Base-by-base conservation (phyloP, 2,888 invertebrate genomes). In the Ecliptopera silaceata region DNA sequence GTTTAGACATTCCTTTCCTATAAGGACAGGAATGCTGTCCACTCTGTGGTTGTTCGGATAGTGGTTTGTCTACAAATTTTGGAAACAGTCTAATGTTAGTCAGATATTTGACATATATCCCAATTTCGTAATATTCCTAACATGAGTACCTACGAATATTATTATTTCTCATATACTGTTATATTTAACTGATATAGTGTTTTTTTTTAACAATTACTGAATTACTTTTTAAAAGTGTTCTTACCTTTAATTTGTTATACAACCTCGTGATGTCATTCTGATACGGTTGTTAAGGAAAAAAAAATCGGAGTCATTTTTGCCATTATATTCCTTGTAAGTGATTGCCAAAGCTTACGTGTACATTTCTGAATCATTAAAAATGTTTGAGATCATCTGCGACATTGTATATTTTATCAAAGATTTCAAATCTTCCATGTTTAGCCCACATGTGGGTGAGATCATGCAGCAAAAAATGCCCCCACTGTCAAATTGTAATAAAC, bases 401-500 rank as follows among this genome's bases (percentile, higher is more conserved):
- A 49, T 36, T 63, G 58, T 64, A 58, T 63, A 59, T 58, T 60
- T 63, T 71, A 55, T 64, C 46, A 67, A 63, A 60, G 36, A n/a
- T 51, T 45, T 46, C 49, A 51, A 61, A 54, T 57, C 51, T 49
- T 54, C 71, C 70, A 68, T 63, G 63, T 61, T 59, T 68, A 70
- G 66, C 75, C 79, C 76, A 76, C 75, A 72, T 77, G 73, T 56
- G 48, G 65, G 50, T 82, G 81, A 81, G 71, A 77, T 82, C 82
- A 82, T 69, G 53, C 53, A 61, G 59, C 70, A 69, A 79, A 77
- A 79, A 75, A 70, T 53, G 51, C 52, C 61, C 64, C 59, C 57
- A 55, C 56, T 45, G 50, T 43, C 63, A 56, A 49, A 38, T 53
- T 8, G 8, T 48, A 17, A 26, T 26, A 36, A 42, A 31, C 34